These are phyloP conservation scores for Pipra filicauda DNA, from an alignment of 2,113 vertebrate species.

Conservation along the genomic window DNA sequence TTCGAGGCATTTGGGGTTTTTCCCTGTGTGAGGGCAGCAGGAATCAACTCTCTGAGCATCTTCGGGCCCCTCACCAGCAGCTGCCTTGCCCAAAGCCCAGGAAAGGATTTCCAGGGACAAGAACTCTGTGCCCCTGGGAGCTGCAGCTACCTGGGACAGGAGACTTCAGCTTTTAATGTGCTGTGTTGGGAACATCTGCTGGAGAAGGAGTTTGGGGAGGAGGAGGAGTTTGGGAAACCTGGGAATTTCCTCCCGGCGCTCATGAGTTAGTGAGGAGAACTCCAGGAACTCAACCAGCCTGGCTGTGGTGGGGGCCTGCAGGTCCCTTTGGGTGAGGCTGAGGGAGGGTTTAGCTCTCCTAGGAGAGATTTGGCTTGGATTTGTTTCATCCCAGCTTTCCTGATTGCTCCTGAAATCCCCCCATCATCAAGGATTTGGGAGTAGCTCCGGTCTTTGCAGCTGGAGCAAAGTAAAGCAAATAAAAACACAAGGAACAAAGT, in stretches of 20 bases:
- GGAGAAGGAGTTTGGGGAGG: not conserved
- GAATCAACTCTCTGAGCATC: not conserved
- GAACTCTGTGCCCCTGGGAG: not conserved
- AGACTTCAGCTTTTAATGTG: not conserved
- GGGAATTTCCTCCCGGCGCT: not conserved
- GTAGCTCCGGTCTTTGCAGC: not conserved
- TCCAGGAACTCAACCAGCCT: not conserved
- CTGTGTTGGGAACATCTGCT: not conserved
- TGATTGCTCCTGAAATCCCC: not conserved
- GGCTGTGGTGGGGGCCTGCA: not conserved
- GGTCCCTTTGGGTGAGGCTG: not conserved
- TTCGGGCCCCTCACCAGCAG: not conserved
- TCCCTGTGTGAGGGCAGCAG: not conserved
- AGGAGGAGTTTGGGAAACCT: not conserved
- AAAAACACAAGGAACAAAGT: not conserved
- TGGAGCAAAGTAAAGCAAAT: not conserved
- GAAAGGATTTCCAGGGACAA: not conserved
- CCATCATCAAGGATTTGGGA: not conserved
- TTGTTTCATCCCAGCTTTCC: not conserved
- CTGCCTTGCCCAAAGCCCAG: not conserved
- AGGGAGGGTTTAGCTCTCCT: not conserved
- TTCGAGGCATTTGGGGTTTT: not conserved
- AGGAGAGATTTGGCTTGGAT: not conserved
- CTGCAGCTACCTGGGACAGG: constrained; percentile 29
- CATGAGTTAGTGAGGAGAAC: not conserved